Evolutionary conservation across 2,888 invertebrate species (phyloP).

Genomic region (Allophyes oxyacanthae): DNA sequence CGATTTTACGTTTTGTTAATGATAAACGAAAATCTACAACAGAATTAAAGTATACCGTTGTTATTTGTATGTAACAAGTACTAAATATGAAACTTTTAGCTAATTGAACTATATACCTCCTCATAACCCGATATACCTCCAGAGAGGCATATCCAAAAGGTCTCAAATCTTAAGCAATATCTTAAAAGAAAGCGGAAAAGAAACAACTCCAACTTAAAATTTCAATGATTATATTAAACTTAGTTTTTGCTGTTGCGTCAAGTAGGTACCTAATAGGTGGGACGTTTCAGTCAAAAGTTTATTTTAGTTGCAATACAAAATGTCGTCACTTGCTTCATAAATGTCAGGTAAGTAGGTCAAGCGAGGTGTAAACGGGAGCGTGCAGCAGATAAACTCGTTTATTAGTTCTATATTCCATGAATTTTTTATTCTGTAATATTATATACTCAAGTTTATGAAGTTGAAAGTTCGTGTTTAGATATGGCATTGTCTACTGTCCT

Average conservation of each 20-base stretch:
- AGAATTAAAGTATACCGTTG: too few species aligned
- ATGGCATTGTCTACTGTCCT: too few species aligned
- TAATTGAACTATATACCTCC: too few species aligned
- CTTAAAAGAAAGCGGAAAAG: not conserved
- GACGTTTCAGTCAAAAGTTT: conserved; percentile 47
- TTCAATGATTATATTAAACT: not conserved
- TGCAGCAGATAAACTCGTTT: conserved; percentile 68
- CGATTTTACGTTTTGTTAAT: too few species aligned
- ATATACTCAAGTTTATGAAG: not conserved
- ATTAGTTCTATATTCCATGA: conserved; percentile 64
- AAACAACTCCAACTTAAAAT: not conserved
- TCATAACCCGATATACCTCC: too few species aligned
- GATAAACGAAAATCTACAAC: too few species aligned
- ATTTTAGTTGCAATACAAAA: conserved; percentile 69
- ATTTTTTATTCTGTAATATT: conserved; percentile 37
- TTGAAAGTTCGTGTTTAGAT: too few species aligned
- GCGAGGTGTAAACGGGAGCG: conserved; percentile 69
- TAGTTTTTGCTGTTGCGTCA: conserved; percentile 22
- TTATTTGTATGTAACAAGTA: too few species aligned
- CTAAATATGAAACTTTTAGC: too few species aligned
- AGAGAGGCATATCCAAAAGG: too few species aligned
- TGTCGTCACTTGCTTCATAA: conserved; percentile 70
- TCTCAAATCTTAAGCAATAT: not conserved
- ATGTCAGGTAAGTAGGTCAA: conserved; percentile 78
- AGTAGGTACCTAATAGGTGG: conserved; percentile 32